Conservation (phyloP, 2,888 invertebrate genomes). For the Choreutis nemorana region DNA sequence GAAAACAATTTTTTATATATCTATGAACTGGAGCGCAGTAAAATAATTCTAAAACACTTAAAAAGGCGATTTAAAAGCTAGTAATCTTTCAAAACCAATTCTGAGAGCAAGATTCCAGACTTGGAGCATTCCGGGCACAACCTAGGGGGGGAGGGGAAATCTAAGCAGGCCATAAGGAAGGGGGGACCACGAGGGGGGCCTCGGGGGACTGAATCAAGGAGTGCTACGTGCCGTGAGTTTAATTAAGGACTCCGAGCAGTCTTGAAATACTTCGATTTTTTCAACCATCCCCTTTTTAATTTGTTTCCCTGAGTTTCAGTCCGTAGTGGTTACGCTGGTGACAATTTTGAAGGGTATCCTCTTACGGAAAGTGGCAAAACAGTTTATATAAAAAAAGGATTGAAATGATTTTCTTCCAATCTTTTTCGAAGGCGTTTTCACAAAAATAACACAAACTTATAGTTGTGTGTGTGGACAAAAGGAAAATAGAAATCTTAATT, state of each 20-base stretch:
- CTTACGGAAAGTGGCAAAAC: too few relatives aligned
- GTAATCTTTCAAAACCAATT: constrained; percentile 60
- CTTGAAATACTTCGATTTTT: constrained; percentile 58
- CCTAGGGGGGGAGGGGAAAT: constrained; percentile 57
- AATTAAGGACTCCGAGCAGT: constrained; percentile 56
- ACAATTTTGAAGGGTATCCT: too few relatives aligned
- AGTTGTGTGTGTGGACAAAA: too few relatives aligned
- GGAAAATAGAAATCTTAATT: too few relatives aligned
- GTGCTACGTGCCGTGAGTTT: constrained; percentile 61
- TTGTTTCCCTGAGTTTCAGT: too few relatives aligned
- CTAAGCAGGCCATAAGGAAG: constrained; percentile 64
- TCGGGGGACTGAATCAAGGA: constrained; percentile 62
- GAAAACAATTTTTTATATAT: too few relatives aligned
- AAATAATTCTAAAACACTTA: constrained; percentile 36
- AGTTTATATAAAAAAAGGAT: too few relatives aligned
- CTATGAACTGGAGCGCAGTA: constrained; percentile 11
- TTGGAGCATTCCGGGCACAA: constrained; percentile 61
- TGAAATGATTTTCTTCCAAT: too few relatives aligned
- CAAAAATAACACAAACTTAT: too few relatives aligned
- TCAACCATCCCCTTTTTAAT: constrained; percentile 52
- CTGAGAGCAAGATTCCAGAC: constrained; percentile 60
- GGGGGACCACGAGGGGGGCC: constrained; percentile 24
- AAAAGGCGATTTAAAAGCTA: too few relatives aligned
- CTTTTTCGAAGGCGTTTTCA: too few relatives aligned
- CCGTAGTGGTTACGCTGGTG: too few relatives aligned